Evolutionary conservation across 23 tunicate species (phyloP).

Genomic region (Diplosoma virens): DNA sequence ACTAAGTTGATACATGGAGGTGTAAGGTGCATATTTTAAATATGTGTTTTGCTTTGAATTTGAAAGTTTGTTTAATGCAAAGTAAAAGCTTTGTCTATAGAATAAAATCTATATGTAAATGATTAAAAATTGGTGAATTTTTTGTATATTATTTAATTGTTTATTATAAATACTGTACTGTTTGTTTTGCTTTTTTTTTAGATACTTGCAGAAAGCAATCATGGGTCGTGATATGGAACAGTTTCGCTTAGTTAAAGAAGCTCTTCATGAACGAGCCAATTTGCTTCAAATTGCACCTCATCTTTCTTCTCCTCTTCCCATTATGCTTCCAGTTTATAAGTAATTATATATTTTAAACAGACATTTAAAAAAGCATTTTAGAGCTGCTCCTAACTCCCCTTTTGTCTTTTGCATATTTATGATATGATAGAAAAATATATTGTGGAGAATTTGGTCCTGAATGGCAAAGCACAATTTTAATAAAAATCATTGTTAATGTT

Average conservation of each 20-base stretch:
- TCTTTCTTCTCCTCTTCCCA: constrained; percentile 83
- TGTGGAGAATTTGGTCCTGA: no score
- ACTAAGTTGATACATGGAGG: constrained; percentile 95
- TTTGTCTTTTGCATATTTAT: no score
- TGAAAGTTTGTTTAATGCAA: no score
- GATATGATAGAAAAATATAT: no score
- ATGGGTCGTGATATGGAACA: constrained; percentile 74
- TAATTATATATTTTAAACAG: no score
- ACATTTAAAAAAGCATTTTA: no score
- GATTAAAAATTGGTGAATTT: neutral
- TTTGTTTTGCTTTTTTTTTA: neutral
- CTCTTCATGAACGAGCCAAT: constrained; percentile 86
- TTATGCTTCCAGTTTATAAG: constrained; percentile 96
- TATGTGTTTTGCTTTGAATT: no score
- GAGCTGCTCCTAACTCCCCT: no score
- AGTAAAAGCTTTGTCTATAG: no score
- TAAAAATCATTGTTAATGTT: no score
- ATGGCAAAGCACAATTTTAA: no score
- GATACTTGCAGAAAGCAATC: constrained; percentile 92
- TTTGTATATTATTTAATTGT: neutral
- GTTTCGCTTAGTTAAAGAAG: constrained; percentile 79
- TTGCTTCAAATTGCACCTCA: constrained; percentile 87
- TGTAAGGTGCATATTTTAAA: constrained; percentile 82
- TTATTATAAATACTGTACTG: neutral
- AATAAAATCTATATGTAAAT: neutral